Evolutionary conservation across 2,113 vertebrate genomes (phyloP).

Genomic region (Anolis carolinensis): DNA sequence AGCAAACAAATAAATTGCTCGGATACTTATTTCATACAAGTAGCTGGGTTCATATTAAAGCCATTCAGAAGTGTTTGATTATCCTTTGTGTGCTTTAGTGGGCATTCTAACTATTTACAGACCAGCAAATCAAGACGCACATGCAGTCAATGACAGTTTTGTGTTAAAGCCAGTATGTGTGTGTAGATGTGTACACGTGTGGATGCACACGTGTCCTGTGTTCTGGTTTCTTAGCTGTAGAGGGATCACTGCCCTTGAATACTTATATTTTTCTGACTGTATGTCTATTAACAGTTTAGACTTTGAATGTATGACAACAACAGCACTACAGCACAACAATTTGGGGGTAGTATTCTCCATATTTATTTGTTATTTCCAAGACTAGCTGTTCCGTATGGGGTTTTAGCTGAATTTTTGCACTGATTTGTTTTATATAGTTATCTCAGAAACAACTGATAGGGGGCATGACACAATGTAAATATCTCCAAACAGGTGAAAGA

Average conservation of each 20-base stretch:
- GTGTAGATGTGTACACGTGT: neutral
- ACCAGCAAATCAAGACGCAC: slow-evolving; percentile 46
- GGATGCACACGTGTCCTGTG: neutral
- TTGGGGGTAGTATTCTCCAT: neutral
- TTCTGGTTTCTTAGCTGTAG: slow-evolving; percentile 19
- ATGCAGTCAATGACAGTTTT: neutral
- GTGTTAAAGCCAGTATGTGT: slow-evolving; percentile 17
- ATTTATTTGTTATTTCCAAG: neutral
- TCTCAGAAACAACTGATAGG: neutral
- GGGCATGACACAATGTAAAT: neutral
- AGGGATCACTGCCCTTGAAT: slow-evolving; percentile 30
- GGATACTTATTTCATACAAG: slow-evolving; percentile 46
- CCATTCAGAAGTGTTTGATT: slow-evolving; percentile 57
- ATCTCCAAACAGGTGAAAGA: neutral
- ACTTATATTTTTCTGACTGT: neutral
- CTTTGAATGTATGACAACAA: slow-evolving; percentile 41
- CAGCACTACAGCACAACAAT: slow-evolving; percentile 1
- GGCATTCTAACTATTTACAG: slow-evolving; percentile 30
- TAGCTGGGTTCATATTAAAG: slow-evolving; percentile 58
- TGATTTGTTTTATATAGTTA: neutral
- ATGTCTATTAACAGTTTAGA: slow-evolving; percentile 40
- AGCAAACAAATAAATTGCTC: slow-evolving; percentile 2
- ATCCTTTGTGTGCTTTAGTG: slow-evolving; percentile 39
- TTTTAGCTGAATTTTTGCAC: neutral
- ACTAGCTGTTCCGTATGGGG: neutral